These are phyloP conservation scores for Mesocricetus auratus DNA, from an alignment of 2,113 vertebrate species.

Conservation along the genomic window DNA sequence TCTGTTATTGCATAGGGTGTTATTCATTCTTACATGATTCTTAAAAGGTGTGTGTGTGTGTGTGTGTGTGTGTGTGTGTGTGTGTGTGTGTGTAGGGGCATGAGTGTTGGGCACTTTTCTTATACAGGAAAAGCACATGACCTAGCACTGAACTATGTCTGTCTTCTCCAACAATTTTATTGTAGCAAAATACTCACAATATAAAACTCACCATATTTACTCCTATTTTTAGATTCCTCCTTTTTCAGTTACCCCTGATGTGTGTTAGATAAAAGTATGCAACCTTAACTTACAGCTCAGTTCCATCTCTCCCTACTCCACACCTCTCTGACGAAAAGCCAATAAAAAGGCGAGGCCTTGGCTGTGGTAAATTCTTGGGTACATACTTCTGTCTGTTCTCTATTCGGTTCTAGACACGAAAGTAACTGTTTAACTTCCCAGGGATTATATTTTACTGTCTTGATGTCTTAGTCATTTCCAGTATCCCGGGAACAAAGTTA, in stretches of 20 bases:
- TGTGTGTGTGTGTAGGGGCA: background rate
- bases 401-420: background rate
- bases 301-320: background rate
- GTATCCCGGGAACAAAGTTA: conserved; percentile 63
- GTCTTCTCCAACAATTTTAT: background rate
- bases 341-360: conserved; percentile 56
- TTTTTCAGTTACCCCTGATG: background rate
- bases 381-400: conserved; percentile 31
- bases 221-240: background rate
- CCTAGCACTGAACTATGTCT: background rate
- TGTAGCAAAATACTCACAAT: background rate
- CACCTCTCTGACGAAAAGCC: conserved; percentile 33
- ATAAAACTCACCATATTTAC: background rate
- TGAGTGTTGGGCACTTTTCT: background rate
- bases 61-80: background rate
- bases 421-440: conserved; percentile 68
- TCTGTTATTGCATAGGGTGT: background rate
- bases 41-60: background rate
- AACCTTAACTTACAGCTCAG: background rate
- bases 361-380: conserved; percentile 13
- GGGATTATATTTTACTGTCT: conserved; percentile 55
- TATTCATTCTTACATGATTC: background rate
- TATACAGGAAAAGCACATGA: too few species aligned
- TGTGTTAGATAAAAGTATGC: background rate
- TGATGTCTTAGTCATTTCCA: conserved; percentile 60